Percentiles rank a stretch among this genome's conserved stretches.
Evolutionary conservation across 2,113 vertebrate species (phyloP).

Genomic region (Equus quagga): DNA sequence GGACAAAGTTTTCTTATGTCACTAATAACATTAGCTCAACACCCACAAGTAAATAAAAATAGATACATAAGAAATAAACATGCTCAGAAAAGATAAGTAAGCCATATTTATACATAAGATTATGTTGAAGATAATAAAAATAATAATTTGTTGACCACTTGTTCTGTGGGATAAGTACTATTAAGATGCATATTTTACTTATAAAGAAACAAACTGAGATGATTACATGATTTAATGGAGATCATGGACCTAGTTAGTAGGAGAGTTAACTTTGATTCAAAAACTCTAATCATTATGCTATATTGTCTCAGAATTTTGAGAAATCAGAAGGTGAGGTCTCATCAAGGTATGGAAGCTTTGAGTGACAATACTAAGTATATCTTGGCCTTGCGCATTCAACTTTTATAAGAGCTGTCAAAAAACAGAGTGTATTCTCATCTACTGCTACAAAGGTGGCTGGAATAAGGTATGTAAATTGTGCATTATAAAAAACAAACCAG

Average conservation of each 20-base stretch:
- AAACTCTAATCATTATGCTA: not conserved
- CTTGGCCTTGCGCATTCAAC: not conserved
- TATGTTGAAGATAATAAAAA: not conserved
- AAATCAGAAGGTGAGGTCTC: not conserved
- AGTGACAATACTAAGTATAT: not conserved
- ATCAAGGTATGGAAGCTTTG: not conserved
- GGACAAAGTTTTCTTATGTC: not conserved
- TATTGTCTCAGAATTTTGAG: not conserved
- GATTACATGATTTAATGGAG: not conserved
- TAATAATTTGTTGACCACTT: not conserved
- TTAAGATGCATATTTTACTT: not conserved
- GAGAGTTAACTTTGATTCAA: not conserved
- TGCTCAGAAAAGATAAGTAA: not conserved
- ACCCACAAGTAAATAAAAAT: not conserved
- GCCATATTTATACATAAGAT: not conserved
- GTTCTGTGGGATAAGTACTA: not conserved
- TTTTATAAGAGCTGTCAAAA: not conserved
- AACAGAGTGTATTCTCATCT: not conserved
- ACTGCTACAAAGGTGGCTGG: not conserved
- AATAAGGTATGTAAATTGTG: not conserved
- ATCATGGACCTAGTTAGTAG: not conserved
- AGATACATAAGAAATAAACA: not conserved
- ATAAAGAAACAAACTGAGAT: not conserved
- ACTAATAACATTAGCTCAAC: not conserved
- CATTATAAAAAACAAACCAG: not conserved